A percentile compares a stretch with the other conserved stretches of the same genome.
Conservation (phyloP, 2,888 invertebrate species). For the Melanostoma scalare region DNA sequence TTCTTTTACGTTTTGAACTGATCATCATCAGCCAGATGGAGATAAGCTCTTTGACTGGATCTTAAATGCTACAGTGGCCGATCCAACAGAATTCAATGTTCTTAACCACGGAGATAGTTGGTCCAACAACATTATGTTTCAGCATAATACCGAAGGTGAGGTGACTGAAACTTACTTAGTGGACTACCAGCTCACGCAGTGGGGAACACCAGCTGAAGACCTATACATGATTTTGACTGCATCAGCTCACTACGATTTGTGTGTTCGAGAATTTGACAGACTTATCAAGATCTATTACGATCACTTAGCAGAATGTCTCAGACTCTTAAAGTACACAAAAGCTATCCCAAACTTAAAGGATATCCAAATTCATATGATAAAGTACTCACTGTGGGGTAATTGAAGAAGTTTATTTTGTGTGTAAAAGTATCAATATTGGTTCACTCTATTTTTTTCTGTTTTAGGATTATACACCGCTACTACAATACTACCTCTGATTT, state of each 20-base stretch:
- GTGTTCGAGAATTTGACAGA: constrained; percentile 77
- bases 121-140: constrained; percentile 79
- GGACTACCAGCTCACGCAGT: constrained; percentile 77
- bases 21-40: constrained; percentile 16
- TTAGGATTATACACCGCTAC: constrained; percentile 76
- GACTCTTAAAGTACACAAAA: constrained; percentile 75
- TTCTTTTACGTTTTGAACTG: neutral
- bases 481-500: constrained; percentile 76
- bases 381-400: constrained; percentile 76
- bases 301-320: constrained; percentile 75
- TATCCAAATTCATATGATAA: constrained; percentile 77
- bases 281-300: constrained; percentile 78
- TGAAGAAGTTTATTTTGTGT: neutral
- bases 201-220: constrained; percentile 76
- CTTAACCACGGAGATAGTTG: constrained; percentile 79
- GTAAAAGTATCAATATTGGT: too few relatives aligned
- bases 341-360: constrained; percentile 76
- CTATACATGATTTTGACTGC: constrained; percentile 78
- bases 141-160: constrained; percentile 75
- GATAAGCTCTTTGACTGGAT: constrained; percentile 47
- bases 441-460: neutral
- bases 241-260: constrained; percentile 77
- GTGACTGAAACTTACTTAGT: constrained; percentile 78
- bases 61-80: constrained; percentile 9
- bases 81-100: constrained; percentile 75